Conservation (phyloP, 2,113 vertebrate genomes). For the Sinocyclocheilus rhinocerous region DNA sequence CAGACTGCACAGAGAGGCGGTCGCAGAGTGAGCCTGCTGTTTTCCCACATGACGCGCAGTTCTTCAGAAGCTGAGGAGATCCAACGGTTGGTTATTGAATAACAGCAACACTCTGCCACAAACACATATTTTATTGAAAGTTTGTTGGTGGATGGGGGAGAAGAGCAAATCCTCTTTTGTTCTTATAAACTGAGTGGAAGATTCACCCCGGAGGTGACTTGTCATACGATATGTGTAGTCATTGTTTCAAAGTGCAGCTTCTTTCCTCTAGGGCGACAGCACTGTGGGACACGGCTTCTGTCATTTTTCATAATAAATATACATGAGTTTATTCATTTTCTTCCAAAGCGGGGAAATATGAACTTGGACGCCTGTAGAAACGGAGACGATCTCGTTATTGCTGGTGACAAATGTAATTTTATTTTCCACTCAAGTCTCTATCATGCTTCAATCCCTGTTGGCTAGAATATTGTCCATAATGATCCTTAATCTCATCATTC, state of each 20-base stretch:
- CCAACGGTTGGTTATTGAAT: constrained; percentile 42
- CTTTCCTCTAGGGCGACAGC: constrained; percentile 19
- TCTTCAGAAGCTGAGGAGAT: constrained; percentile 10
- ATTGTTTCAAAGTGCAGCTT: constrained; percentile 19
- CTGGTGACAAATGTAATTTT: constrained; percentile 42
- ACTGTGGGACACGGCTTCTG: constrained; percentile 33
- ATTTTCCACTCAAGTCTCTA: constrained; percentile 31
- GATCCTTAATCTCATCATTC: constrained; percentile 39
- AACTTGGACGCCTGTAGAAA: constrained; percentile 12
- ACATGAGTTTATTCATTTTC: constrained; percentile 47
- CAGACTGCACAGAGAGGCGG: not conserved
- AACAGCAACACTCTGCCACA: constrained; percentile 47
- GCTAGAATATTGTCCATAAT: constrained; percentile 34
- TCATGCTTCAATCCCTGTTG: constrained; percentile 35
- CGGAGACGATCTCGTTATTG: constrained; percentile 13
- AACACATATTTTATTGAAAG: constrained; percentile 47
- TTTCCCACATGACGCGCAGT: constrained; percentile 22
- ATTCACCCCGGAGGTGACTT: constrained; percentile 41
- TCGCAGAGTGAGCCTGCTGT: constrained; percentile 7
- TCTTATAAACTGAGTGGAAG: constrained; percentile 11
- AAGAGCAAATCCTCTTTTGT: constrained; percentile 13
- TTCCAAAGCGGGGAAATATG: constrained; percentile 18
- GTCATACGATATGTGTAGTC: constrained; percentile 30
- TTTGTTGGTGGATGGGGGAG: not conserved
- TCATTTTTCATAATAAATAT: constrained; percentile 45